Conservation (phyloP, 2,797 vertebrate species). For the Sylvia borin region DNA sequence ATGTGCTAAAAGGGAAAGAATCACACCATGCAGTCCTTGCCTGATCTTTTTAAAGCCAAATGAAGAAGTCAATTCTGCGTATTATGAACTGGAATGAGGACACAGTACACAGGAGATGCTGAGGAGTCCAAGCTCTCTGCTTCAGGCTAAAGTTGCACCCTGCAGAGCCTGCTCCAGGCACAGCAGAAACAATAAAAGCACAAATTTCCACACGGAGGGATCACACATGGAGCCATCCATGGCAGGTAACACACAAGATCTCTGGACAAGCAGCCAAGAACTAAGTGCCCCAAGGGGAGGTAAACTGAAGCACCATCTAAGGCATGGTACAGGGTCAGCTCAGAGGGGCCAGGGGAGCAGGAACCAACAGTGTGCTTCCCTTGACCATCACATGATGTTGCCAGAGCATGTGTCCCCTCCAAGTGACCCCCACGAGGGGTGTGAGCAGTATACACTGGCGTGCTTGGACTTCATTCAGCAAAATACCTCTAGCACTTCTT, state of each 20-base stretch:
- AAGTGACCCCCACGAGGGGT: neutral
- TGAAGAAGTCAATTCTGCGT: neutral
- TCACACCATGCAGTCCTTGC: neutral
- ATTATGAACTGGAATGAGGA: neutral
- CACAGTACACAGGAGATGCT: neutral
- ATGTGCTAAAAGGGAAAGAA: neutral
- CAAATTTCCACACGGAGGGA: neutral
- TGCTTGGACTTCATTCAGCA: neutral
- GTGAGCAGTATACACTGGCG: fast-evolving
- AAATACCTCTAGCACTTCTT: neutral
- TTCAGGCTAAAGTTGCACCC: neutral
- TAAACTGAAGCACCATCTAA: neutral
- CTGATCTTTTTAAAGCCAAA: neutral
- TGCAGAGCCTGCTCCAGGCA: neutral
- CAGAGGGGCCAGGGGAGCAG: neutral
- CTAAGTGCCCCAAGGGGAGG: neutral
- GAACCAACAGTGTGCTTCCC: fast-evolving
- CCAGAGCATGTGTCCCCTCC: fast-evolving
- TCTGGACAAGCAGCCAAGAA: neutral
- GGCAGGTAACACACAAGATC: neutral
- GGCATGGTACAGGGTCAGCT: neutral
- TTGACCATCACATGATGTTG: neutral
- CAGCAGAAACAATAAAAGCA: neutral
- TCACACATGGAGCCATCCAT: fast-evolving
- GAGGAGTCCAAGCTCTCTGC: neutral